These are phyloP conservation scores for Oeneis ivallda DNA, from an alignment of 2,888 invertebrate species.

Conservation along the genomic window DNA sequence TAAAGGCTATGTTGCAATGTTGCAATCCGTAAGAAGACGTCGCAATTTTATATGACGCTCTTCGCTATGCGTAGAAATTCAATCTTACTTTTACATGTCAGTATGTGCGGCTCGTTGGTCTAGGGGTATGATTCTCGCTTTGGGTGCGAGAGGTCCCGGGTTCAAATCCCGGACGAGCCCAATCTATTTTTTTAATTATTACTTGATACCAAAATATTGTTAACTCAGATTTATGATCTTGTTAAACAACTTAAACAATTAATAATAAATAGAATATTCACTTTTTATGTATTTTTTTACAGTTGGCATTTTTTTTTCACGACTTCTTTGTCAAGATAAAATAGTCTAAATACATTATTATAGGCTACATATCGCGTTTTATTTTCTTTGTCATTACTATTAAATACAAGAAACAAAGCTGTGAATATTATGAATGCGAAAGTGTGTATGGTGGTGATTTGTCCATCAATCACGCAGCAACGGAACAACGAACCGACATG, in stretches of 20 bases:
- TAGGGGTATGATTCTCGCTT: conserved; percentile 72
- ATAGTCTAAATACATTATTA: no score
- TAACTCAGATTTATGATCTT: not conserved
- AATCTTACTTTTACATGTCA: conserved; percentile 3
- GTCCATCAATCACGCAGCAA: no score
- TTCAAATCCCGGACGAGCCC: conserved; percentile 75
- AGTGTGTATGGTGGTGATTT: no score
- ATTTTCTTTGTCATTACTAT: no score
- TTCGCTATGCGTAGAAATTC: conserved; percentile 7
- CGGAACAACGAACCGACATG: no score
- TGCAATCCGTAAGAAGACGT: not conserved
- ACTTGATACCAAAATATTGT: not conserved
- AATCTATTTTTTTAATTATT: conserved; percentile 19
- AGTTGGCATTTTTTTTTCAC: no score
- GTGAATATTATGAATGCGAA: no score
- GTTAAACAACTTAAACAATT: not conserved
- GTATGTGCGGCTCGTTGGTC: conserved; percentile 61
- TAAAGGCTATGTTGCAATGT: conserved; percentile 5
- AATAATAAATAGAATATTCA: no score
- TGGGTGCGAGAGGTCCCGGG: conserved; percentile 76
- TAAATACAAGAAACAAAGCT: no score
- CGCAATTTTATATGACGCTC: not conserved
- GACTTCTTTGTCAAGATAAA: no score
- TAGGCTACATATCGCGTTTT: no score
- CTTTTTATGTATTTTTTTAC: no score